Percentiles rank a stretch among this genome's conserved stretches.
These are phyloP conservation scores for Trissoscelio sp. DNA, from an alignment of 2,888 invertebrate species.

Conservation along the genomic window DNA sequence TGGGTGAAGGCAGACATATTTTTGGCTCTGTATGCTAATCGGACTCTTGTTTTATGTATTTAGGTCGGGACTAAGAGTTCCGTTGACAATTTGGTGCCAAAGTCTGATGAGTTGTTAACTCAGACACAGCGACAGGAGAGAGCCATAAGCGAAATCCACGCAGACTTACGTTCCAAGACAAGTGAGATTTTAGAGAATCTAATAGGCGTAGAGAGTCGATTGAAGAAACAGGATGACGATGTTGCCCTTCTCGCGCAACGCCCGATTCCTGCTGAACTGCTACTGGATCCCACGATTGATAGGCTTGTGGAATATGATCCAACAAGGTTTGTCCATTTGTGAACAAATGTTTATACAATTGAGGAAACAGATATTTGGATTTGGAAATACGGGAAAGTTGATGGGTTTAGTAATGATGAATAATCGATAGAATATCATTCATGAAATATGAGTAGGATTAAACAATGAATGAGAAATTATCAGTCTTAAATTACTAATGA, in stretches of 20 bases:
- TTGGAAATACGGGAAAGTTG: too few species aligned
- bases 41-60: conserved; percentile 28
- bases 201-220: conserved; percentile 92
- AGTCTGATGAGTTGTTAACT: conserved; percentile 92
- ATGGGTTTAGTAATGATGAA: too few species aligned
- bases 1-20: not conserved
- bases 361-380: conserved; percentile 15
- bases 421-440: too few species aligned
- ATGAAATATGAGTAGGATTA: not conserved
- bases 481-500: too few species aligned
- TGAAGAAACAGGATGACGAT: conserved; percentile 94
- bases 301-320: conserved; percentile 91
- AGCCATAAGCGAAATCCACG: conserved; percentile 93
- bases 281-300: conserved; percentile 91
- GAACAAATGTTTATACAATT: conserved; percentile 41
- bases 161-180: conserved; percentile 91
- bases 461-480: too few species aligned
- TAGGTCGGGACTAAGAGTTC: conserved; percentile 92
- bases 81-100: conserved; percentile 93
- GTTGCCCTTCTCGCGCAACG: conserved; percentile 91
- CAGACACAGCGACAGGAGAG: conserved; percentile 94
- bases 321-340: conserved; percentile 85
- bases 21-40: conserved; percentile 29
- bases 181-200: conserved; percentile 94
- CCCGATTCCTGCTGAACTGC: conserved; percentile 89